Evolutionary conservation across 2,113 vertebrate genomes (phyloP).

Genomic region (Ardeotis arabs): DNA sequence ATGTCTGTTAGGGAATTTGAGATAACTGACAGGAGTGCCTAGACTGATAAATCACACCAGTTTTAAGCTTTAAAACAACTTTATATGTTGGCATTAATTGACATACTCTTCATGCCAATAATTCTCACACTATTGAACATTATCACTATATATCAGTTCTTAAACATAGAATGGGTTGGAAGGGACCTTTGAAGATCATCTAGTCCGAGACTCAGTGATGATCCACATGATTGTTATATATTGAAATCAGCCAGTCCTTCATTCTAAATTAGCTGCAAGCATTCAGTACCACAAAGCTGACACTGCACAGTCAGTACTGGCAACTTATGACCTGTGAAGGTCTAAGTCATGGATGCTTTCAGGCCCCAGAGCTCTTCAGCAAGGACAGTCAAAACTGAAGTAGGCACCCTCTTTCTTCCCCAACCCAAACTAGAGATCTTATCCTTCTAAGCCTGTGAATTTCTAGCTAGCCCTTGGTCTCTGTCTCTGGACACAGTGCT

Average conservation of each 20-base stretch:
- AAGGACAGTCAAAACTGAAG: background rate
- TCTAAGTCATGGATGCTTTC: background rate
- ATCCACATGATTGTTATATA: background rate
- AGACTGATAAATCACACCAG: background rate
- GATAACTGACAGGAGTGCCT: background rate
- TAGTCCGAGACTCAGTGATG: background rate
- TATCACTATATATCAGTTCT: background rate
- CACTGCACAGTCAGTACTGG: too few relatives aligned
- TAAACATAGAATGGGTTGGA: background rate
- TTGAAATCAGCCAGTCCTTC: background rate
- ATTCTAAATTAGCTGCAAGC: background rate
- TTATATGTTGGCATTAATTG: background rate
- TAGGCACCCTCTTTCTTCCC: background rate
- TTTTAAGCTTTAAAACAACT: background rate
- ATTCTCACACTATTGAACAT: background rate
- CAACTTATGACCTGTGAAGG: background rate
- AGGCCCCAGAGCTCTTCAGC: background rate
- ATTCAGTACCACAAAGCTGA: background rate
- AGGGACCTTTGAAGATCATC: background rate
- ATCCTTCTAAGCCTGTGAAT: background rate
- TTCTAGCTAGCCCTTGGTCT: background rate
- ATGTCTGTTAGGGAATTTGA: background rate
- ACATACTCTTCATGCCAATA: background rate
- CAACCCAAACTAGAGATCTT: background rate
- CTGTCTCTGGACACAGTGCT: background rate